Percentiles rank a stretch among this genome's conserved stretches.
Evolutionary conservation across 2,797 vertebrate genomes (phyloP).

Genomic region (Masticophis lateralis): DNA sequence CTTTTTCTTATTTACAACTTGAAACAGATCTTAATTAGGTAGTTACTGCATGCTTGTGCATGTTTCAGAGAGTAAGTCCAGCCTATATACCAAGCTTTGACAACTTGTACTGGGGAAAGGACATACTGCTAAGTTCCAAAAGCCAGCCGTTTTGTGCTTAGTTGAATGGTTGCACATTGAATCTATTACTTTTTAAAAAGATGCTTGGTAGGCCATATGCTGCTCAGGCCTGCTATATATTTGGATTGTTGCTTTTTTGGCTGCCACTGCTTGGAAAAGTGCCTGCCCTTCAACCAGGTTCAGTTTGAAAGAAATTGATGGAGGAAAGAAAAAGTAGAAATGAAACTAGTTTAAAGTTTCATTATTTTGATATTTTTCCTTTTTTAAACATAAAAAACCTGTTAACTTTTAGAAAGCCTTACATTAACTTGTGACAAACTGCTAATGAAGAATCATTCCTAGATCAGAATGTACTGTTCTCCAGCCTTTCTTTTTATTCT

Average conservation of each 20-base stretch:
- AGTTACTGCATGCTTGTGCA: not conserved
- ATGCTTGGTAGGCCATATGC: not conserved
- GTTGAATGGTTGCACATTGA: not conserved
- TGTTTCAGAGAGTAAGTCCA: not conserved
- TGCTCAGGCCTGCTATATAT: not conserved
- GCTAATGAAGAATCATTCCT: conserved; percentile 8
- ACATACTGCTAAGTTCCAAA: not conserved
- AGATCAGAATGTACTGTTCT: conserved; percentile 8
- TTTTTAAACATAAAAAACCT: not conserved
- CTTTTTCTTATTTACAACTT: not conserved
- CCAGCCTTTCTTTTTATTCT: conserved; percentile 15
- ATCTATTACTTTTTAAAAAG: not conserved
- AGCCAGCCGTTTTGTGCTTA: not conserved
- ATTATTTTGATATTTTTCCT: not conserved
- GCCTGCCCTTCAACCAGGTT: not conserved
- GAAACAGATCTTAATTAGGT: not conserved
- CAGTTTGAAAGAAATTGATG: not conserved
- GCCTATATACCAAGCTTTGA: not conserved
- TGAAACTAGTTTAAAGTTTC: not conserved
- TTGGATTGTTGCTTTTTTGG: not conserved
- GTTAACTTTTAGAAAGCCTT: not conserved
- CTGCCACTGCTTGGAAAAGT: not conserved
- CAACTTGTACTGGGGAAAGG: not conserved
- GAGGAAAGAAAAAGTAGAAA: not conserved
- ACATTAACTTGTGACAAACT: conserved; percentile 29